Base-by-base conservation (phyloP, 2,113 vertebrate species). In the Merops nubicus region DNA sequence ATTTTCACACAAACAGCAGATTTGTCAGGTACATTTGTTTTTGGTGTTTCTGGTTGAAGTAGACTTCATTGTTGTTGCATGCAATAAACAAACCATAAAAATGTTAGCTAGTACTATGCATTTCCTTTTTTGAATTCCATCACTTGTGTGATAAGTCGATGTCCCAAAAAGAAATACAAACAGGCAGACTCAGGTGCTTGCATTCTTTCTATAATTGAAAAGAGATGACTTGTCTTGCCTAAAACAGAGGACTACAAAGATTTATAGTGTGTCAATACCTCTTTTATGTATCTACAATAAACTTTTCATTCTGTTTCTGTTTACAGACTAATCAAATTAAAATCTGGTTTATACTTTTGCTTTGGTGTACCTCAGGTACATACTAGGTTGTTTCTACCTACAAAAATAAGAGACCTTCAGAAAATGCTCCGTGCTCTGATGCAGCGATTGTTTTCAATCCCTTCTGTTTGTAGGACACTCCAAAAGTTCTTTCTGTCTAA, bases 1-100 rank as follows among this genome's bases (percentile, higher is more conserved):
- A 68, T 93, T 96, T 96, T 94, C 51, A 89, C 69, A 69, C 8
- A 95, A 95, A 81, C 23, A 96, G 29, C 18, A 82, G 47, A 94
- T 78, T 31, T 9, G 4, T 76, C 26, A 1, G 38, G 95, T 75
- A 67, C n/a, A 34, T 29, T 33, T 85, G 85, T 63, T 95, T 90
- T n/a, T 21, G 1, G 8, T 48, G 12, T 70, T 91, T 83, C n/a
- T 82, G 43, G 38, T 89, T 59, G 43, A 83, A 56, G 34, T 40
- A 54, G 47, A 53, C 1, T 54, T 70, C 28, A 72, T 25, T 63
- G 85, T 54, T 29, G 62, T 51, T 97, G 45, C 25, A 79, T 92
- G 38, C 33, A 85, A 36, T 59, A 92, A 95, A 64, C 8, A 94
- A 91, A 79, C 83, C 7, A 84, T 84, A 81, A 92, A 42, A 88